phyloP scores from a whole-genome alignment of 2,888 invertebrate genomes.

The Dromius quadrimaculatus region DNA sequence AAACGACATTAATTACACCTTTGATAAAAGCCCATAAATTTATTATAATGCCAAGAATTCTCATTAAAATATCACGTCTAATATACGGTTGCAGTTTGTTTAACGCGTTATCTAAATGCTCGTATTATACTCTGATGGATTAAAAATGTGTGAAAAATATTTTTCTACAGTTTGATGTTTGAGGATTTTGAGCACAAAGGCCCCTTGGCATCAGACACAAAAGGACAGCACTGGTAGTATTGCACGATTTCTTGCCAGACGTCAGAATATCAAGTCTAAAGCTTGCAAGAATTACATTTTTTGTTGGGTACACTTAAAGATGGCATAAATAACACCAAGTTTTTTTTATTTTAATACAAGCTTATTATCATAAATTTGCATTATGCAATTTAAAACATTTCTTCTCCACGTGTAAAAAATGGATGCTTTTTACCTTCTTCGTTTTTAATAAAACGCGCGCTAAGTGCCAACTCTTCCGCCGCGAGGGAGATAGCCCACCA shows the following conservation, averaged over 20 bases:
- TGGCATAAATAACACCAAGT: slow-evolving; percentile 42
- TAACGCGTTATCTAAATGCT: slow-evolving; percentile 33
- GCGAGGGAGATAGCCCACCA: not conserved
- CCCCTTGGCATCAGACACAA: too few relatives aligned
- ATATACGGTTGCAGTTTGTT: slow-evolving; percentile 45
- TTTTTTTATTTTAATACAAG: slow-evolving; percentile 43
- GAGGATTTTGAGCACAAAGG: too few relatives aligned
- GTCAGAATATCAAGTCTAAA: too few relatives aligned
- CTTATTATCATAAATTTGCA: slow-evolving; percentile 51
- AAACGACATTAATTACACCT: slow-evolving; percentile 43
- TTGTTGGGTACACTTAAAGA: slow-evolving; percentile 27
- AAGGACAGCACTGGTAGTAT: too few relatives aligned
- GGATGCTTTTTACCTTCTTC: slow-evolving; percentile 51
- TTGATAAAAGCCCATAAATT: slow-evolving; percentile 42
- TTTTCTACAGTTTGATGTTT: too few relatives aligned
- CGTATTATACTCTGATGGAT: slow-evolving; percentile 23
- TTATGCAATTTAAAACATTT: slow-evolving; percentile 46
- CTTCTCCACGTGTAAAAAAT: slow-evolving; percentile 47
- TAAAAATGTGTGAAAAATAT: slow-evolving; percentile 42
- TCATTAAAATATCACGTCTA: slow-evolving; percentile 10
- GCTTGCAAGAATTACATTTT: slow-evolving; percentile 36
- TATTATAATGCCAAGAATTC: slow-evolving; percentile 31
- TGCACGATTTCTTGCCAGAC: too few relatives aligned
- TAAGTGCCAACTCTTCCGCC: slow-evolving; percentile 46
- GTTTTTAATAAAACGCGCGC: slow-evolving; percentile 49